Base-by-base conservation (phyloP, 2,797 vertebrate species). In the Alauda arvensis region DNA sequence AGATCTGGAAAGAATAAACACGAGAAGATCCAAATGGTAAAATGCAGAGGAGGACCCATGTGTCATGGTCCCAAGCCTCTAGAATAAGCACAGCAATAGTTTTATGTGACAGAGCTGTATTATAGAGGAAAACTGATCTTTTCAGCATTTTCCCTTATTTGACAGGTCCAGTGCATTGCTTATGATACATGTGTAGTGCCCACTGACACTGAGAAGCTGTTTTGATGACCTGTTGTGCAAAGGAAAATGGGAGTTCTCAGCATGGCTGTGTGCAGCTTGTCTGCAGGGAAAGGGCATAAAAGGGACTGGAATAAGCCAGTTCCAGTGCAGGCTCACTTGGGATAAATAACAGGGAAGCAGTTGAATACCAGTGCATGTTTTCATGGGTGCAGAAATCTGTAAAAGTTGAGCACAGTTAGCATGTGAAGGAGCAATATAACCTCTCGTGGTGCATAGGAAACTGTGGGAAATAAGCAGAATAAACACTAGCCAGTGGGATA, bases 181-280 rank as follows among this genome's bases (percentile, higher is more conserved):
- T 86, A n/a, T 57, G 84, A 87, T 85, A 63, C 66, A 39, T 13
- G 18, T 6, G 3, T 7, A 8, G 57, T 79, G 56, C 84, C 68
- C 71, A 67, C 61, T 90, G 90, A 65, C 89, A 62, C 61, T 25
- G 40, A 76, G 81, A 86, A 74, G 66, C 67, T 89, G 82, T 74
- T 94, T 68, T 51, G 85, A n/a, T 87, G 90, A 83, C 83, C 78
- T 24, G 72, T 87, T 94, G 77, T 62, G 88, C 53, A 39, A 87
- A 80, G 83, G 56, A 70, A 80, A 76, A 68, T 12, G 25, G 65
- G 77, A 84, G 45, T 25, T 45, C 68, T 85, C 9, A 10, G 83
- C 72, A 46, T 0, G 5, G 42, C 65, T 78, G 25, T 2, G 1
- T 86, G 76, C 59, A 88, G 55, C 28, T 37, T 66, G 15, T 91